phyloP scores from a whole-genome alignment of 2,888 invertebrate species.

The Thelaira solivaga region DNA sequence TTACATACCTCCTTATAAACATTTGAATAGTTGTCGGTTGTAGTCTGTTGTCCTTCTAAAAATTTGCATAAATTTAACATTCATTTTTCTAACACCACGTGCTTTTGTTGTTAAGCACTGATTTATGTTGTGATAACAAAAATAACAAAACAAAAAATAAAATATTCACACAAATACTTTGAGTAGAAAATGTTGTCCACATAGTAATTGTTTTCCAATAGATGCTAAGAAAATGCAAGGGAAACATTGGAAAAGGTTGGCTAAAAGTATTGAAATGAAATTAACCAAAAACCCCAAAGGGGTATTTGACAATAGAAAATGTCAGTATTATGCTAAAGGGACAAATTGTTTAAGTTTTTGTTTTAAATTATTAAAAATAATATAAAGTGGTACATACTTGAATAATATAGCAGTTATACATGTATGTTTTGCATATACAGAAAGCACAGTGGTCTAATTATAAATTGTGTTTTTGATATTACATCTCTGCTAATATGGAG shows the following conservation, averaged over 20 bases:
- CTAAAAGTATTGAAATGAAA: slow-evolving; percentile 26
- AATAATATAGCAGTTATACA: too few relatives aligned
- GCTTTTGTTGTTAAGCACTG: slow-evolving; percentile 51
- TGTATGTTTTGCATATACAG: too few relatives aligned
- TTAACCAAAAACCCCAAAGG: slow-evolving; percentile 1
- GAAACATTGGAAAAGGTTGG: neutral
- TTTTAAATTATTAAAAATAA: neutral
- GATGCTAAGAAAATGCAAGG: neutral
- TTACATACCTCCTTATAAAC: neutral
- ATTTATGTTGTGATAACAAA: slow-evolving; percentile 43
- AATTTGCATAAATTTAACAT: slow-evolving; percentile 60
- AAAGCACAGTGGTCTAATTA: too few relatives aligned
- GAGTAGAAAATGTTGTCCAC: slow-evolving; percentile 19
- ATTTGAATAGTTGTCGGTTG: slow-evolving; percentile 31
- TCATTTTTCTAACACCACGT: slow-evolving; percentile 57
- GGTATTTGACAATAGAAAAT: neutral
- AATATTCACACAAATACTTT: neutral
- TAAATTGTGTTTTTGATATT: too few relatives aligned
- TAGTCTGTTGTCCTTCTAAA: slow-evolving; percentile 47
- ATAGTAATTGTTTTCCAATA: slow-evolving; percentile 1
- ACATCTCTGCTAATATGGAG: too few relatives aligned
- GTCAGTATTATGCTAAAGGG: neutral
- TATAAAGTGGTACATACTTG: neutral
- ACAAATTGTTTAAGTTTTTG: neutral
- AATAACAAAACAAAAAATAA: neutral